These are phyloP conservation scores for Psylliodes chrysocephalus DNA, from an alignment of 2,888 invertebrate species.

Conservation along the genomic window DNA sequence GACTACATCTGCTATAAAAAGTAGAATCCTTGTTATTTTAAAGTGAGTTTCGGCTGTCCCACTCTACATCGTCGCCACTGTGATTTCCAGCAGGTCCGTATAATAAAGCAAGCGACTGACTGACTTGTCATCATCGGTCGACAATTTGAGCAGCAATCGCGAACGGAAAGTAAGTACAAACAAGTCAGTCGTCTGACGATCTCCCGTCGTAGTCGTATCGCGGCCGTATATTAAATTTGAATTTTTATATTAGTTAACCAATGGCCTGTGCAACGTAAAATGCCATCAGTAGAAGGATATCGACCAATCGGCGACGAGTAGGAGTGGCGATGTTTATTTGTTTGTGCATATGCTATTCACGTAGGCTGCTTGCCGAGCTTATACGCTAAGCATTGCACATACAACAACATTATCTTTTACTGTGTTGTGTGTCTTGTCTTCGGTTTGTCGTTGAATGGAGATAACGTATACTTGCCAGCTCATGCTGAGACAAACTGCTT, in stretches of 20 bases:
- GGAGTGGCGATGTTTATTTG: constrained; percentile 62
- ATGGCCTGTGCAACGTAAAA: constrained; percentile 62
- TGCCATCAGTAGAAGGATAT: constrained; percentile 58
- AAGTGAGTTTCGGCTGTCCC: too few relatives aligned
- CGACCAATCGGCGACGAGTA: constrained; percentile 58
- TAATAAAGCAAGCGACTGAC: constrained; percentile 45
- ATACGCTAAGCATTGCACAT: constrained; percentile 47
- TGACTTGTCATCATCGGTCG: neutral
- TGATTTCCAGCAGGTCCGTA: constrained; percentile 43
- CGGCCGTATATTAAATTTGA: constrained; percentile 62
- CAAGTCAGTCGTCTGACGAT: constrained; percentile 24
- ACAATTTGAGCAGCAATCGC: constrained; percentile 3
- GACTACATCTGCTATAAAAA: too few relatives aligned
- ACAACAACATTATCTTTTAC: too few relatives aligned
- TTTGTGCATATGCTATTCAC: constrained; percentile 62
- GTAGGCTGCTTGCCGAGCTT: constrained; percentile 56
- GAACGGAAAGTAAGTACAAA: too few relatives aligned
- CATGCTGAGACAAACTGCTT: neutral
- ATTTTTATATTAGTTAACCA: constrained; percentile 65
- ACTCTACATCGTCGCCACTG: neutral
- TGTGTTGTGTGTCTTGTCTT: neutral
- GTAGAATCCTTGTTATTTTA: too few relatives aligned
- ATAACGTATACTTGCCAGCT: neutral
- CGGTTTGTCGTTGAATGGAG: neutral
- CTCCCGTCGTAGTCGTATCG: constrained; percentile 31